phyloP scores from a whole-genome alignment of 2,797 vertebrate genomes.

The Esox masquinongy region DNA sequence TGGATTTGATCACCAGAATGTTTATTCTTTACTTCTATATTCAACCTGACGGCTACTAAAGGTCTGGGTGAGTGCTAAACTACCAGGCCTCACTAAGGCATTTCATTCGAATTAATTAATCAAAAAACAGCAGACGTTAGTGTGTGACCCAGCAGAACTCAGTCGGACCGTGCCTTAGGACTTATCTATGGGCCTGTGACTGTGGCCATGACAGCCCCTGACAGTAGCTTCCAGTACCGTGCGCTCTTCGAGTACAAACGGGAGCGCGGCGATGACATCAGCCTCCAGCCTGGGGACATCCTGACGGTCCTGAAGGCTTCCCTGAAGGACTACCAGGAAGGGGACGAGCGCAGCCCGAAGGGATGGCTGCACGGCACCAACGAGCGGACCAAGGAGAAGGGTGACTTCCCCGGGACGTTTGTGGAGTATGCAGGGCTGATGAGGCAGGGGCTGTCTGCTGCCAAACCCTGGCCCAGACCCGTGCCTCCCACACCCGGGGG shows the following conservation, averaged over 20 bases:
- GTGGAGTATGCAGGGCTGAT: slow-evolving; percentile 79
- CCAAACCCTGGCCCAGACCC: slow-evolving; percentile 74
- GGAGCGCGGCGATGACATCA: slow-evolving; percentile 78
- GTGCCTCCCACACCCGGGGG: slow-evolving; percentile 64
- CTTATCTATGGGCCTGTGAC: slow-evolving; percentile 32
- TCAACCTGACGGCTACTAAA: not conserved
- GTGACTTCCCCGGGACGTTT: slow-evolving; percentile 82
- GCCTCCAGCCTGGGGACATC: slow-evolving; percentile 77
- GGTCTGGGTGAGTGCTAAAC: not conserved
- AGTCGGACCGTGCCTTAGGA: not conserved
- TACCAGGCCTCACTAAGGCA: not conserved
- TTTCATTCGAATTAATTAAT: not conserved
- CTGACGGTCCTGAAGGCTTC: slow-evolving; percentile 73
- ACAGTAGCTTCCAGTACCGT: slow-evolving; percentile 79
- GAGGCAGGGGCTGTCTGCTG: slow-evolving; percentile 27
- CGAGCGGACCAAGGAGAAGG: slow-evolving; percentile 80
- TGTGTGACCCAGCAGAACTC: slow-evolving; percentile 39
- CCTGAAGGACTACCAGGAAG: slow-evolving; percentile 75
- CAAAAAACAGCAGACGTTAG: not conserved
- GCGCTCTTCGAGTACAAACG: slow-evolving; percentile 81
- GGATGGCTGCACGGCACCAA: slow-evolving; percentile 83
- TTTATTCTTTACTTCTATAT: not conserved
- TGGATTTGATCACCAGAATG: not conserved
- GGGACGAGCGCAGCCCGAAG: slow-evolving; percentile 75
- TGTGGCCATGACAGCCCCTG: slow-evolving; percentile 66